Base-by-base conservation (phyloP, 92 coral and sea anemone genomes). In the Galaxea fascicularis region DNA sequence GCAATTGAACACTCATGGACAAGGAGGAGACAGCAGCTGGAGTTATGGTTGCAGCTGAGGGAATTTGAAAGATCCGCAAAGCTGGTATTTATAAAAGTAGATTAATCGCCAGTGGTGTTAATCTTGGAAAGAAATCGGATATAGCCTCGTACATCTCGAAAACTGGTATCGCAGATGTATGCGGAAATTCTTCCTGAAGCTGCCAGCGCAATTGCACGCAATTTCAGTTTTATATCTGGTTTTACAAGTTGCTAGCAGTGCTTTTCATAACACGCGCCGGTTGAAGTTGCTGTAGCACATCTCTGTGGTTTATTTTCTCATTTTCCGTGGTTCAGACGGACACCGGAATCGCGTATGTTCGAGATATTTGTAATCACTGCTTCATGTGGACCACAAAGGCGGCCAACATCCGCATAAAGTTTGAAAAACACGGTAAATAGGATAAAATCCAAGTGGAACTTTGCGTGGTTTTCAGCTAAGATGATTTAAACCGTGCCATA, bases 1-100 rank as follows among this genome's bases (percentile, higher is more conserved):
- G 98, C 98, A 17, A 90, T 97, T 58, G 99, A 97, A 85, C 95
- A 95, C 71, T 95, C 99, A 14, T 97, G 99, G 99, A 91, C 98
- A 29, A 80, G 99, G 26, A 64, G 99, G 41, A 78, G 99, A 8
- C 98, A 97, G 59, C 99, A 97, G 71, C 76, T 97, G 79, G 99
- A 97, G 78, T 74, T 95, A 58, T 97, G 99, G 99, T 84, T 95
- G 13, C 99, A 97, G 53, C 88, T 97, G 11, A 82, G 99, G 75
- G 99, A 97, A 82, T 97, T 97, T 65, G 99, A 97, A 68, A 86
- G 99, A 65, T 98, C 98, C 53, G 99, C 98, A 4, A 95, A 97
- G 71, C 94, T 95, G 95, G 99, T 96, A 74, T 35, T 73, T 54
- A 52, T 68, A 25, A 60, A 57, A 52, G 20, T 47, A 3, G 44